Conservation (phyloP, 2,797 vertebrate species). For the Artibeus jamaicensis region DNA sequence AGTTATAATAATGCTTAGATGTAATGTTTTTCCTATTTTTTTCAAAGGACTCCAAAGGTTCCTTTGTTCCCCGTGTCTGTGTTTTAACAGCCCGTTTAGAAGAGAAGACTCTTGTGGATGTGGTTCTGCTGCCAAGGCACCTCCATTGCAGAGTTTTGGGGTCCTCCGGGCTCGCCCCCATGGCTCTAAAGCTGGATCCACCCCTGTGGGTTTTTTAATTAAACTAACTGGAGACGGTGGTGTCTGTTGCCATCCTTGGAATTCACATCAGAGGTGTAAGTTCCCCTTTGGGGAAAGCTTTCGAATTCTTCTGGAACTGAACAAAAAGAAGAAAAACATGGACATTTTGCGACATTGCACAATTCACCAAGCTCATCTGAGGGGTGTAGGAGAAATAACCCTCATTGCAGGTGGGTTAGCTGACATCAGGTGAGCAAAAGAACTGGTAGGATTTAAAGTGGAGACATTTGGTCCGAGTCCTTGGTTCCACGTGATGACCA, state of each 20-base stretch:
- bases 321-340: neutral
- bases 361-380: neutral
- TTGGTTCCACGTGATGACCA: neutral
- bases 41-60: neutral
- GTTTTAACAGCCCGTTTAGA: neutral
- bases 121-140: neutral
- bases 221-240: neutral
- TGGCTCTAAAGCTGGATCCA: neutral
- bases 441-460: neutral
- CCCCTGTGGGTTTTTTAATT: neutral
- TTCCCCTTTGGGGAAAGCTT: neutral
- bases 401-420: neutral
- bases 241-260: slow-evolving; percentile 21
- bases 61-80: neutral
- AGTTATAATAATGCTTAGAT: neutral
- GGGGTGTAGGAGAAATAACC: neutral
- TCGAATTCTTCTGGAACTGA: neutral
- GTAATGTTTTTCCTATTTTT: slow-evolving; percentile 25
- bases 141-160: neutral
- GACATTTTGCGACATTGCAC: neutral
- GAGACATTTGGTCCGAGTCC: neutral
- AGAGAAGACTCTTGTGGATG: neutral
- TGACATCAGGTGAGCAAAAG: neutral
- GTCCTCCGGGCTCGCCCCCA: neutral
- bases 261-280: neutral